Percentiles rank a stretch among this genome's conserved stretches.
Conservation (phyloP, 2,113 vertebrate genomes). For the Physeter macrocephalus region DNA sequence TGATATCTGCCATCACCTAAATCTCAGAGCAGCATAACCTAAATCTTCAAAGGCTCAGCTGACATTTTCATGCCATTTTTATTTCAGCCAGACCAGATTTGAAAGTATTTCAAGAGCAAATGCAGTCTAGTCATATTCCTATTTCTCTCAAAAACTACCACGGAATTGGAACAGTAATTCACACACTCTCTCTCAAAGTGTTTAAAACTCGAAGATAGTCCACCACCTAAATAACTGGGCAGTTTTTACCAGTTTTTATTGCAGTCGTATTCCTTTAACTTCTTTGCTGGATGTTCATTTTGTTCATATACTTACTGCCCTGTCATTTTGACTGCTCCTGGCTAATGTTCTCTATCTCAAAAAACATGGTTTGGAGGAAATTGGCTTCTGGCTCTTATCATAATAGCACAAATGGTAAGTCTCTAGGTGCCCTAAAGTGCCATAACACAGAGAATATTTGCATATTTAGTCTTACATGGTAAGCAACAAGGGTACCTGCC, state of each 20-base stretch:
- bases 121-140: constrained; percentile 20
- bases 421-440: constrained; percentile 41
- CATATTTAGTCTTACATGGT: constrained; percentile 46
- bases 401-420: constrained; percentile 66
- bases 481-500: constrained; percentile 16
- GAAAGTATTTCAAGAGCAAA: constrained; percentile 53
- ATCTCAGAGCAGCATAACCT: constrained; percentile 43
- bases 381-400: constrained; percentile 60
- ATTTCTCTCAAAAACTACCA: constrained; percentile 6
- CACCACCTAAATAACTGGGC: constrained; percentile 58
- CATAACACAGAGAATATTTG: constrained; percentile 37
- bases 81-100: constrained; percentile 55
- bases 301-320: constrained; percentile 54
- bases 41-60: constrained; percentile 59
- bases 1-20: constrained; percentile 62
- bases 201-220: constrained; percentile 48
- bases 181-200: constrained; percentile 4
- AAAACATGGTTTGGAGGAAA: constrained; percentile 67
- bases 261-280: constrained; percentile 46
- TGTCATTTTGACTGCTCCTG: constrained; percentile 60
- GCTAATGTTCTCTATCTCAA: constrained; percentile 51
- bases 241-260: constrained; percentile 52
- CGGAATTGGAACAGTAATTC: constrained; percentile 31
- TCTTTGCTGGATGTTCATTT: constrained; percentile 51
- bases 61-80: constrained; percentile 58